phyloP scores from a whole-genome alignment of 1,140 invertebrate species.

The Hermatobates lingyangjiaoensis region DNA sequence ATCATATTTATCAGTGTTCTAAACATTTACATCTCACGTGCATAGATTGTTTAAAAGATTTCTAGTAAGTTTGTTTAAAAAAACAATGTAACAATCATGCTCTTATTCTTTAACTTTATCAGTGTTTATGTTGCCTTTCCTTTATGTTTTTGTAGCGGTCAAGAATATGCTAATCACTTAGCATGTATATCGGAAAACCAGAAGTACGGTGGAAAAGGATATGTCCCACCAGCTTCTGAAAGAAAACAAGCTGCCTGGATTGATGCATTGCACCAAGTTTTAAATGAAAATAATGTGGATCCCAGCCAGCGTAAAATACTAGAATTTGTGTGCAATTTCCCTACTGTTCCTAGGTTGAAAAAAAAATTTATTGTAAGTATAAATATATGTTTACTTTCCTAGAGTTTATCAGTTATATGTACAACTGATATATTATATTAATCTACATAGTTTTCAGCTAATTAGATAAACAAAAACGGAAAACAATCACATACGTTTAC shows the following conservation, averaged over 20 bases:
- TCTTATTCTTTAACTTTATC: background rate
- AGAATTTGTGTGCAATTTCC: background rate
- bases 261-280: background rate
- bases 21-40: slow-evolving; percentile 2
- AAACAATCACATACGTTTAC: too few species aligned
- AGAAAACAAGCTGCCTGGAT: slow-evolving; percentile 8
- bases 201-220: slow-evolving; percentile 7
- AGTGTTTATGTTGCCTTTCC: too few species aligned
- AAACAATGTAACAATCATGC: background rate
- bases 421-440: too few species aligned
- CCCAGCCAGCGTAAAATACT: background rate
- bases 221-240: background rate
- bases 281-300: background rate
- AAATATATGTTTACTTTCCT: background rate
- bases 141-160: slow-evolving; percentile 3
- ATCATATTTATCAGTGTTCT: background rate
- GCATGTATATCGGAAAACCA: slow-evolving; percentile 9
- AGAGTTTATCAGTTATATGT: too few species aligned
- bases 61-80: slow-evolving; percentile 2
- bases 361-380: slow-evolving; percentile 10
- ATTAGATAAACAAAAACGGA: too few species aligned
- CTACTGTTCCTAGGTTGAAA: slow-evolving; percentile 7
- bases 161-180: slow-evolving; percentile 4
- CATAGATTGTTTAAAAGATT: slow-evolving; percentile 9
- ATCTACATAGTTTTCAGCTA: too few species aligned